Evolutionary conservation across 2,113 vertebrate genomes (phyloP).

Genomic region (Eupsittula cactorum): DNA sequence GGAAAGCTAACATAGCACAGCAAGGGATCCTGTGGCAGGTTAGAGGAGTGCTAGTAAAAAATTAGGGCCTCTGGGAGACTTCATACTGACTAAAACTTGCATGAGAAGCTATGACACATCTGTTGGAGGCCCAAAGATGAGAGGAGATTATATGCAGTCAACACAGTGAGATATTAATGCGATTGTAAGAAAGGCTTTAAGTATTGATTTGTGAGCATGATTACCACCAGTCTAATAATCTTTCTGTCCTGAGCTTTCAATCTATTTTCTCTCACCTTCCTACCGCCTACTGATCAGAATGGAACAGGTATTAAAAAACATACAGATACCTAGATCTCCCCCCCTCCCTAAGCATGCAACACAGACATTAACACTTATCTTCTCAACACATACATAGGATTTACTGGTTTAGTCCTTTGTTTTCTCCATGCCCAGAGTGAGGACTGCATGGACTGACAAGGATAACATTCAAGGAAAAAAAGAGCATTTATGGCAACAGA

Average conservation of each 20-base stretch:
- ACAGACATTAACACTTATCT: not conserved
- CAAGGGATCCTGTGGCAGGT: not conserved
- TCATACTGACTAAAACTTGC: not conserved
- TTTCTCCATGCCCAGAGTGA: not conserved
- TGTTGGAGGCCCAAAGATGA: not conserved
- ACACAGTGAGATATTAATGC: not conserved
- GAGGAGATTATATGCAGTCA: not conserved
- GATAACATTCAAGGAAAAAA: not conserved
- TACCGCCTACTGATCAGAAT: not conserved
- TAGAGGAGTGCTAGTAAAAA: not conserved
- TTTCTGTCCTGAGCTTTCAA: not conserved
- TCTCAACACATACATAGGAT: accelerated
- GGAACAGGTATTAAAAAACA: not conserved
- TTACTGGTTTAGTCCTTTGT: not conserved
- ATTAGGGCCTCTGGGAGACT: not conserved
- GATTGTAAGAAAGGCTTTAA: not conserved
- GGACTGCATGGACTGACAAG: not conserved
- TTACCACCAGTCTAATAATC: not conserved
- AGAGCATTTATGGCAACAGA: not conserved
- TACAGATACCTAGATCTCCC: not conserved
- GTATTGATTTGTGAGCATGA: not conserved
- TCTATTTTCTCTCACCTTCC: not conserved
- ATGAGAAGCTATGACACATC: not conserved
- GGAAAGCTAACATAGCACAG: not conserved
- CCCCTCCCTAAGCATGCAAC: not conserved